A percentile compares a stretch with the other conserved stretches of the same genome.
Conservation (phyloP, 1,140 invertebrate genomes). For the Drosophila kepulauana region DNA sequence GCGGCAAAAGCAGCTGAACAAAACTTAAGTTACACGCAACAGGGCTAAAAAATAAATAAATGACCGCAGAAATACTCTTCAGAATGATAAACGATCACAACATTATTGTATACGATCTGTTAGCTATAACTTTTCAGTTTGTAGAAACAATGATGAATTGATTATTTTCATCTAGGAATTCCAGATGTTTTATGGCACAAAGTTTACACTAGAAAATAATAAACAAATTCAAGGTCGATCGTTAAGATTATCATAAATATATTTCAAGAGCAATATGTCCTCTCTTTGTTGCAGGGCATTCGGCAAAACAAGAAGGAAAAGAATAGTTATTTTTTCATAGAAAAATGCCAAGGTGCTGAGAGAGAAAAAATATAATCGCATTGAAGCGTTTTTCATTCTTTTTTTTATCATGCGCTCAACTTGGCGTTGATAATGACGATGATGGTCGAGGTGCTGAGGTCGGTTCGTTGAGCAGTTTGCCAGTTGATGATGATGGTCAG, state of each 20-base stretch:
- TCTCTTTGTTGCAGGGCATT: conserved; percentile 18
- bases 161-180: not conserved
- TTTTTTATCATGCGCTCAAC: conserved; percentile 78
- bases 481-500: conserved; percentile 39
- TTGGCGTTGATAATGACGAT: conserved; percentile 77
- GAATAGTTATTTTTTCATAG: conserved; percentile 19
- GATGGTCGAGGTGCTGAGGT: conserved; percentile 54
- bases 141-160: not conserved
- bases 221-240: not conserved
- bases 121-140: not conserved
- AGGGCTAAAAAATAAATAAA: conserved; percentile 20
- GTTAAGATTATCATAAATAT: not conserved
- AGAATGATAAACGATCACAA: not conserved
- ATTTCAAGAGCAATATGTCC: conserved; percentile 7
- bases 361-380: conserved; percentile 59
- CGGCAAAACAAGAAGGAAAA: not conserved
- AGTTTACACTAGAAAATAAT: not conserved
- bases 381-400: conserved; percentile 74
- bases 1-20: conserved; percentile 41
- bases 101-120: not conserved
- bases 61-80: conserved; percentile 42
- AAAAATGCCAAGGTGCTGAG: conserved; percentile 54
- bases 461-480: conserved; percentile 45
- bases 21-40: conserved; percentile 2
- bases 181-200: not conserved